Evolutionary conservation across 2,113 vertebrate genomes (phyloP).

Genomic region (Scomber japonicus): DNA sequence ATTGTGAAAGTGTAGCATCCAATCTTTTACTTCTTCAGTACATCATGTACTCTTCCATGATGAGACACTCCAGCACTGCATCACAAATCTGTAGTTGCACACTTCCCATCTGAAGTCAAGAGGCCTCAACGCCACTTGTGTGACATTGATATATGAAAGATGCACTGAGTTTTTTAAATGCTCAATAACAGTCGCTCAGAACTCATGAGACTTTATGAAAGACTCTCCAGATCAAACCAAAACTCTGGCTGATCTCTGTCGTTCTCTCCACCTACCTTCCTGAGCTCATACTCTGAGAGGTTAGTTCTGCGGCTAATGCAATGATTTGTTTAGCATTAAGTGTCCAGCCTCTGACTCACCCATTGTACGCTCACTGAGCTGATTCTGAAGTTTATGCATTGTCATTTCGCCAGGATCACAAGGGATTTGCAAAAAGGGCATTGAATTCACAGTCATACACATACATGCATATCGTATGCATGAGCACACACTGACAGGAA

Average conservation of each 20-base stretch:
- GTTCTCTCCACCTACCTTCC: slow-evolving; percentile 22
- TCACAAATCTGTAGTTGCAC: no score
- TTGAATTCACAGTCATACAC: slow-evolving; percentile 43
- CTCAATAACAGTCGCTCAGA: background rate
- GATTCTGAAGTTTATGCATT: slow-evolving; percentile 33
- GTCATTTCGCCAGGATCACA: slow-evolving; percentile 39
- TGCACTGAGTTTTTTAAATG: no score
- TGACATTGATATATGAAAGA: background rate
- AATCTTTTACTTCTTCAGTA: no score
- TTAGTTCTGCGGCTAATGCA: slow-evolving; percentile 58
- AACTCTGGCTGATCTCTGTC: background rate
- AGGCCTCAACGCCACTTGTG: background rate
- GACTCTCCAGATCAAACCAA: background rate
- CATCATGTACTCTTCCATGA: no score
- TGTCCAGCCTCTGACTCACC: slow-evolving; percentile 37
- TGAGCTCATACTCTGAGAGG: slow-evolving; percentile 69
- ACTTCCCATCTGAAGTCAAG: background rate
- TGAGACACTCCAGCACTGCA: no score
- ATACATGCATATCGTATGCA: slow-evolving; percentile 11
- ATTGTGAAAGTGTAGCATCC: no score
- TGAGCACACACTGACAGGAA: background rate
- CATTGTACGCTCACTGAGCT: slow-evolving; percentile 11
- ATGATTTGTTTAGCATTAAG: slow-evolving; percentile 70
- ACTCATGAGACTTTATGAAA: background rate
- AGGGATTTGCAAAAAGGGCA: slow-evolving; percentile 45